Evolutionary conservation across 2,888 invertebrate genomes (phyloP).

Genomic region (Synergus gifuensis): DNA sequence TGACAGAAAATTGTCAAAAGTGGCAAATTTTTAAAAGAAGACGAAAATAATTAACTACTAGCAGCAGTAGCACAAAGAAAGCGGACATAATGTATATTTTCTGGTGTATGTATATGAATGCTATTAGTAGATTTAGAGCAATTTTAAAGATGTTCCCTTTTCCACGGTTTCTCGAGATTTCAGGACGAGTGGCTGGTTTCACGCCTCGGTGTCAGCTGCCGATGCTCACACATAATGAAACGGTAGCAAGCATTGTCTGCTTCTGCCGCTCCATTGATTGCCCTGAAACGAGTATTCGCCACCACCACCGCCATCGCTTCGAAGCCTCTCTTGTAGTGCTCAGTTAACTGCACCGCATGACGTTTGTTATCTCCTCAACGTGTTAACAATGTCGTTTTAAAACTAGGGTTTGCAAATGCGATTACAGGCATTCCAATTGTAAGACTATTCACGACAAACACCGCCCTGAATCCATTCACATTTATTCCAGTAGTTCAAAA

Average conservation of each 20-base stretch:
- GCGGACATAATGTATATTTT: not conserved
- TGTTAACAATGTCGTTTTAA: slow-evolving; percentile 29
- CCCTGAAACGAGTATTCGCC: slow-evolving; percentile 11
- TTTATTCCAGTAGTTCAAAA: slow-evolving; percentile 10
- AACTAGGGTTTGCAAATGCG: slow-evolving; percentile 19
- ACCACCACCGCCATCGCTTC: not conserved
- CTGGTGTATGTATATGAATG: not conserved
- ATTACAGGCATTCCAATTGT: slow-evolving; percentile 14
- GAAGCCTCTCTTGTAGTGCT: slow-evolving; percentile 3
- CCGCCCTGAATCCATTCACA: slow-evolving; percentile 18
- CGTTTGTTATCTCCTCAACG: slow-evolving; percentile 19
- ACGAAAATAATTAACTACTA: not conserved
- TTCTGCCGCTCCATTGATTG: slow-evolving; percentile 11
- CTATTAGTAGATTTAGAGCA: not conserved
- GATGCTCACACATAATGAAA: slow-evolving; percentile 30
- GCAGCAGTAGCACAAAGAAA: not conserved
- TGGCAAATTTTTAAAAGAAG: not conserved
- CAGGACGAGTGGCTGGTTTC: slow-evolving; percentile 5
- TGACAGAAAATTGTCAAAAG: not conserved
- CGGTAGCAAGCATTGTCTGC: slow-evolving; percentile 16
- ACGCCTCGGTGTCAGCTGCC: slow-evolving; percentile 11
- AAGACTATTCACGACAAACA: slow-evolving; percentile 20
- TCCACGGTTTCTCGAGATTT: not conserved
- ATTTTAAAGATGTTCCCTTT: not conserved
- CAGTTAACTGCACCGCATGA: slow-evolving; percentile 7